Evolutionary conservation across 2,113 vertebrate species (phyloP).

Genomic region (Ascaphus truei): DNA sequence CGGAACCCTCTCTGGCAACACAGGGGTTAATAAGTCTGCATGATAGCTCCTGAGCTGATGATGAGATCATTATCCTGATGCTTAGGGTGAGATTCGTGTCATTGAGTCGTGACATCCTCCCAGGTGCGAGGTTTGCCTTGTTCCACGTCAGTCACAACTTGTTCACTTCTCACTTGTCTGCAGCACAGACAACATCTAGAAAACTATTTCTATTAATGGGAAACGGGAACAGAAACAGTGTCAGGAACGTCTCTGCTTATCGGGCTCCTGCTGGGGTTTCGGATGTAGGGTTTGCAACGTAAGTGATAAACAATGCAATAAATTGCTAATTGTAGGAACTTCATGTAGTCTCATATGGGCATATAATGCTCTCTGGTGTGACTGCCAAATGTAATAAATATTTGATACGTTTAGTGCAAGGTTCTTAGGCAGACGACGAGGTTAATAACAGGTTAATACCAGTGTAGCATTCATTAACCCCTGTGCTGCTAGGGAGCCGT

Average conservation of each 20-base stretch:
- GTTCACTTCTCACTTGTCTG: conserved; percentile 8
- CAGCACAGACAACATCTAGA: background rate
- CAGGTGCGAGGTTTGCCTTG: background rate
- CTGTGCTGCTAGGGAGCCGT: too few relatives aligned
- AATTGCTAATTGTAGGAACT: background rate
- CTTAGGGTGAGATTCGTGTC: background rate
- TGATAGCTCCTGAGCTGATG: too few relatives aligned
- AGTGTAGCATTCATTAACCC: too few relatives aligned
- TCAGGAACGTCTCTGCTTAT: background rate
- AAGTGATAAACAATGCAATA: too few relatives aligned
- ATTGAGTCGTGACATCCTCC: background rate
- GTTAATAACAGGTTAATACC: too few relatives aligned
- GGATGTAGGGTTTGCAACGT: too few relatives aligned
- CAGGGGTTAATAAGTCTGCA: too few relatives aligned
- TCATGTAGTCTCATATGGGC: background rate
- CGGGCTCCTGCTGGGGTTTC: too few relatives aligned
- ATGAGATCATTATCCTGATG: background rate
- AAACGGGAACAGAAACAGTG: background rate
- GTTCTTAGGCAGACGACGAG: background rate
- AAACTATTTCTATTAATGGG: conserved; percentile 8
- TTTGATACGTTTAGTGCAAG: background rate
- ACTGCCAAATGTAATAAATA: background rate
- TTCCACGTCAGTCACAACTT: conserved; percentile 1
- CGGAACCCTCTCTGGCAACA: too few relatives aligned
- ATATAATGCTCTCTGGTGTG: background rate